Evolutionary conservation across 2,113 vertebrate species (phyloP).

Genomic region (Oophaga pumilio): DNA sequence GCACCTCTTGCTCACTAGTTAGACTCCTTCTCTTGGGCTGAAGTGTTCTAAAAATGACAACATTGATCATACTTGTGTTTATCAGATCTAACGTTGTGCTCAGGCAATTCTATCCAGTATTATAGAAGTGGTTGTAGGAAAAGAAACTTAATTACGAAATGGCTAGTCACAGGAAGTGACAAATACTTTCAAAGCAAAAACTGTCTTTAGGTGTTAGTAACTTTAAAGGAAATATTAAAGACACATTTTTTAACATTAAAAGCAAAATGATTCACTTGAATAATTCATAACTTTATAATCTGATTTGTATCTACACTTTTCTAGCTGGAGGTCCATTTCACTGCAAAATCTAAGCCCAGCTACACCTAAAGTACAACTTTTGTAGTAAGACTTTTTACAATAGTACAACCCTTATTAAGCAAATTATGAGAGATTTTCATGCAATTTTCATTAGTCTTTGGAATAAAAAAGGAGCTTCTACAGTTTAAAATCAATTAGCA

Average conservation of each 20-base stretch:
- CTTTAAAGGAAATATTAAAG: not conserved
- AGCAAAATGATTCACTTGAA: not conserved
- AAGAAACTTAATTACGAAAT: not conserved
- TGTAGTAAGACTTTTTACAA: no score
- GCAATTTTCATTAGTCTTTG: no score
- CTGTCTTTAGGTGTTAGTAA: not conserved
- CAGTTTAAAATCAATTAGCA: no score
- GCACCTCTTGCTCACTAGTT: conserved; percentile 31
- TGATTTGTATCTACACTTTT: not conserved
- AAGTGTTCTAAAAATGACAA: conserved; percentile 43
- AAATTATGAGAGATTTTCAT: no score
- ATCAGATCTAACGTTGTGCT: conserved; percentile 19
- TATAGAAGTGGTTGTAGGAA: not conserved
- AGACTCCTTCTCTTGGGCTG: conserved; percentile 14
- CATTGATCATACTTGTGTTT: conserved; percentile 30
- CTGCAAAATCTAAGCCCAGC: not conserved
- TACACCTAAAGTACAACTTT: not conserved
- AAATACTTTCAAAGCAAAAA: not conserved
- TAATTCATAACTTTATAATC: not conserved
- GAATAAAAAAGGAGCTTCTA: no score
- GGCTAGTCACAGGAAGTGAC: not conserved
- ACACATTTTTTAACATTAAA: not conserved
- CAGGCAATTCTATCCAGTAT: not conserved
- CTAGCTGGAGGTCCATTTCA: not conserved
- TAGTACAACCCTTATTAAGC: no score